These are phyloP conservation scores for Antennarius maculatus DNA, from an alignment of 2,797 vertebrate genomes.

Conservation along the genomic window DNA sequence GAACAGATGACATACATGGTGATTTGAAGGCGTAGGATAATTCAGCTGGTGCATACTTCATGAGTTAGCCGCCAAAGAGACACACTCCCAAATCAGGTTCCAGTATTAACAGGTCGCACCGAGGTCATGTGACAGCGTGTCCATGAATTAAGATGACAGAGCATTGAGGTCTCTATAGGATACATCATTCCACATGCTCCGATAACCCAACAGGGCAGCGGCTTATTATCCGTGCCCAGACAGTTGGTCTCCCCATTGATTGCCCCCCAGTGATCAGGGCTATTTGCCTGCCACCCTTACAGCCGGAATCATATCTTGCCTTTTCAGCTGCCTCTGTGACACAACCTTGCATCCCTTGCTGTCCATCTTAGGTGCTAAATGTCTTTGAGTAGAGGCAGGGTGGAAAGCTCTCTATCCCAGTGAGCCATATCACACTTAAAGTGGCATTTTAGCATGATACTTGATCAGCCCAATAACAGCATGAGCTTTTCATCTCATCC, in stretches of 20 bases:
- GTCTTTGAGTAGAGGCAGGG: slow-evolving; percentile 22
- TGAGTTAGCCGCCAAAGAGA: slow-evolving; percentile 9
- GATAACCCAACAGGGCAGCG: slow-evolving; percentile 37
- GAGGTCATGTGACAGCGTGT: slow-evolving; percentile 38
- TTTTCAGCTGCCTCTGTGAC: slow-evolving; percentile 46
- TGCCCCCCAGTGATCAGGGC: slow-evolving; percentile 55
- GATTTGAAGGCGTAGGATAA: slow-evolving; percentile 16
- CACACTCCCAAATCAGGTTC: slow-evolving; percentile 27
- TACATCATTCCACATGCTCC: slow-evolving; percentile 25
- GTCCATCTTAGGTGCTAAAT: slow-evolving; percentile 9
- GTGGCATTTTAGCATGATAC: slow-evolving; percentile 76
- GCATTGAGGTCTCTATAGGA: slow-evolving; percentile 41
- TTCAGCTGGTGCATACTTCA: slow-evolving; percentile 22
- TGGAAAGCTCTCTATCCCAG: slow-evolving; percentile 34
- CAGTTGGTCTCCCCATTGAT: slow-evolving; percentile 50
- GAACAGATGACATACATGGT: slow-evolving; percentile 28
- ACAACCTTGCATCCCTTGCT: slow-evolving; percentile 16
- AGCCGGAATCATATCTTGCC: slow-evolving; percentile 61
- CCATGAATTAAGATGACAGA: slow-evolving; percentile 37
- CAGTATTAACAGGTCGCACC: slow-evolving; percentile 46
- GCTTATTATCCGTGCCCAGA: slow-evolving; percentile 61
- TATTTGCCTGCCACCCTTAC: slow-evolving; percentile 57
- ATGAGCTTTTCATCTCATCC: slow-evolving; percentile 76
- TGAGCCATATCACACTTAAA: slow-evolving; percentile 71
- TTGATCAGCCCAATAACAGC: slow-evolving; percentile 76